A percentile compares a stretch with the other conserved stretches of the same genome.
Evolutionary conservation across 2,888 invertebrate genomes (phyloP).

Genomic region (Aporophyla lueneburgensis): DNA sequence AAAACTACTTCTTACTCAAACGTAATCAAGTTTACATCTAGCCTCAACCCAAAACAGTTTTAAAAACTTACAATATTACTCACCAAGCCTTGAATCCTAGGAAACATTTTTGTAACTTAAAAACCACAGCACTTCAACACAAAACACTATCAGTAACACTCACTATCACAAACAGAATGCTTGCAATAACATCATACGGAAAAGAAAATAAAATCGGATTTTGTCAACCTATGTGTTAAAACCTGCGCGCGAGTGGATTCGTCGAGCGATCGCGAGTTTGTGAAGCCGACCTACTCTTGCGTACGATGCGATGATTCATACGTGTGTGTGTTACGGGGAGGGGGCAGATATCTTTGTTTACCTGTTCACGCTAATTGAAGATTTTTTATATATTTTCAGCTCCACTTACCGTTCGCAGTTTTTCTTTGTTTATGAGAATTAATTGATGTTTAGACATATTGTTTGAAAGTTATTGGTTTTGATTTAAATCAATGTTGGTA

Average conservation of each 20-base stretch:
- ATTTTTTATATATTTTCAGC: conserved; percentile 15
- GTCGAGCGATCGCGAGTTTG: conserved; percentile 75
- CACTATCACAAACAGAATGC: conserved; percentile 67
- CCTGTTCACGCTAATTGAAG: conserved; percentile 54
- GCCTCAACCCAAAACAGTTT: conserved; percentile 16
- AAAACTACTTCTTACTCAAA: neutral
- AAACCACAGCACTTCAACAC: conserved; percentile 71
- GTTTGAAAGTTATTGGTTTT: conserved; percentile 8
- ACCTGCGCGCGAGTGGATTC: conserved; percentile 81
- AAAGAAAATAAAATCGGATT: conserved; percentile 48
- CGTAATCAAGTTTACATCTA: neutral
- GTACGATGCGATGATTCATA: conserved; percentile 61
- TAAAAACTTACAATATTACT: conserved; percentile 68
- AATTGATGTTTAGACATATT: conserved; percentile 25
- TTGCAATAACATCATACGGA: conserved; percentile 70
- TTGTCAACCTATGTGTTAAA: conserved; percentile 47
- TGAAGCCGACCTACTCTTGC: conserved; percentile 48
- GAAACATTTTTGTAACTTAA: conserved; percentile 82
- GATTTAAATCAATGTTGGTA: neutral
- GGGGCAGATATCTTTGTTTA: conserved; percentile 65
- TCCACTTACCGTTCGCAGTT: conserved; percentile 17
- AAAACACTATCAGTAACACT: conserved; percentile 76
- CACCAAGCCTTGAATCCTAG: conserved; percentile 88
- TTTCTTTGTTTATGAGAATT: conserved; percentile 42
- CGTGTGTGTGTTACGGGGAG: conserved; percentile 52